Evolutionary conservation across 1,140 invertebrate species (phyloP), one percentile per base, ranked within the genome.

Genomic region (Drosophila bocqueti): DNA sequence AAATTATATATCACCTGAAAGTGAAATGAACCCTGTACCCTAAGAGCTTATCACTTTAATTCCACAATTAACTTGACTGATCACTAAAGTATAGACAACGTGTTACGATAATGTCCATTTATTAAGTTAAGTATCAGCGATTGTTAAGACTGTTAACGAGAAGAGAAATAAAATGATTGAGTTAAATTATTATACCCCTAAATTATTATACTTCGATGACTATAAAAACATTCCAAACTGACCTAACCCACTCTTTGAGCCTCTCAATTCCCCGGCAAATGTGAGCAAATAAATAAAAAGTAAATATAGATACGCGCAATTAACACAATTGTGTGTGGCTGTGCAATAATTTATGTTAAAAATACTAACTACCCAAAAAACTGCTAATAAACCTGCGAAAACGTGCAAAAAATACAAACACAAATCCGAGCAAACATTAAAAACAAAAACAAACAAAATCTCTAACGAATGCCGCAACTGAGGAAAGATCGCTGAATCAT

Each of bases 371-470:
- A 54, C 58, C 76, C 62, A 57, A 62, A 66, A 67, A 79, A 67
- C 74, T 57, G 49, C 24, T 67, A 69, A 83, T 69, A 79, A 69
- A 75, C 63, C 63, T 55, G 24, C 60, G 36, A 62, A 83, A 83
- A 87, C 84, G 84, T 84, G 84, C 77, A 75, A 84, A 69, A 62
- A 83, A 87, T 87, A 71, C 58, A 81, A 81, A 62, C 50, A 43
- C 57, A 50, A 47, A 64, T 31, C 36, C 24, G 55, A 77, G 74
- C 24, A 66, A 71, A 63, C 52, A 57, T n/a, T 16, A 55, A 69
- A 50, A 42, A n/a, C 16, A 62, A 75, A 10, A 36, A 36, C 3
- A 36, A 73, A 65, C 3, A 36, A 73, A 65, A 50, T 26, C 5
- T 58, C 21, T 26, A 47, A 57, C 58, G 36, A 84, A 68, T 66